These are phyloP conservation scores for Amia ocellicauda DNA, from an alignment of 2,113 vertebrate genomes.

Conservation along the genomic window DNA sequence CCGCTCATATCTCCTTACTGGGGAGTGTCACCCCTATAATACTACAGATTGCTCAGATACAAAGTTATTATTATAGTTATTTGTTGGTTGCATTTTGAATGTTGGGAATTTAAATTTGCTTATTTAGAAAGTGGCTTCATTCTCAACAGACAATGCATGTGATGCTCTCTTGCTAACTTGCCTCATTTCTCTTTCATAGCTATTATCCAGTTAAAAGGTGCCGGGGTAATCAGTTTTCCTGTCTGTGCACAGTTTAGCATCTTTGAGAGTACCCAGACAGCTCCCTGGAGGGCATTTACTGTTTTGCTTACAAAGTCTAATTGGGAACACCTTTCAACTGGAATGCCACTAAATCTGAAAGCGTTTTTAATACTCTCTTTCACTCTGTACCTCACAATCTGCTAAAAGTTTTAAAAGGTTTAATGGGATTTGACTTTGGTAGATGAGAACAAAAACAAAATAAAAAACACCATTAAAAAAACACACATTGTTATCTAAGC, in stretches of 20 bases:
- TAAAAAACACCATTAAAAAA: no score
- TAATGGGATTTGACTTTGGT: no score
- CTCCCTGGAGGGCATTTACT: not conserved
- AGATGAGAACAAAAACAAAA: no score
- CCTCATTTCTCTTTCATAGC: slow-evolving; percentile 3
- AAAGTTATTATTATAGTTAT: no score
- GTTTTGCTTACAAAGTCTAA: slow-evolving; percentile 3
- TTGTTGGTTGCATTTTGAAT: not conserved
- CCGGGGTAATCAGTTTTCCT: slow-evolving; percentile 3
- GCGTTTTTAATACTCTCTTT: no score
- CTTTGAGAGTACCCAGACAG: not conserved
- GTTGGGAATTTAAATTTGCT: not conserved
- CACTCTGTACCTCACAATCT: no score
- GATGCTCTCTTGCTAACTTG: not conserved
- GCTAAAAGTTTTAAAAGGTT: no score
- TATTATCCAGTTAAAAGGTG: not conserved
- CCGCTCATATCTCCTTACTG: no score
- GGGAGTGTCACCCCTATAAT: no score
- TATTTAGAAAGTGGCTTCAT: not conserved
- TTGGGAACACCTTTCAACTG: slow-evolving; percentile 1
- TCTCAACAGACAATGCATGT: not conserved
- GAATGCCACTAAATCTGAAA: no score
- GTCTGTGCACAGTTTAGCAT: not conserved
- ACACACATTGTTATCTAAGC: no score
- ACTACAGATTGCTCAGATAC: no score